Evolutionary conservation across 1,140 invertebrate species (phyloP).

Genomic region (Diachasmimorpha longicaudata): DNA sequence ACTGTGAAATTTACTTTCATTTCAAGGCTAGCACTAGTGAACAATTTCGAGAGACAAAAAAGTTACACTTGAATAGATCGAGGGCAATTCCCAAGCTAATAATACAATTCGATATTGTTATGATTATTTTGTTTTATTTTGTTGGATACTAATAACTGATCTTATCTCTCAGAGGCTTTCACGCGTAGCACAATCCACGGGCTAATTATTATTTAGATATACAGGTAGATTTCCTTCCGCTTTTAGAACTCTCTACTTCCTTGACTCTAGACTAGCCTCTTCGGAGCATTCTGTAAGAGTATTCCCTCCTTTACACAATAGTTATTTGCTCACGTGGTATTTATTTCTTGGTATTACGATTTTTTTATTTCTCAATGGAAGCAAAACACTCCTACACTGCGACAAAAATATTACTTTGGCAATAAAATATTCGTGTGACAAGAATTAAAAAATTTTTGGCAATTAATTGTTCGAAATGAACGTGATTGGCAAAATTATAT

Average conservation of each 20-base stretch:
- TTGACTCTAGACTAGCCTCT: neutral
- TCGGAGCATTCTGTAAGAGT: neutral
- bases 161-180: conserved; percentile 43
- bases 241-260: conserved; percentile 39
- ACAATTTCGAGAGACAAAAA: neutral
- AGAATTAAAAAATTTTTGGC: too few relatives aligned
- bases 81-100: neutral
- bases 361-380: too few relatives aligned
- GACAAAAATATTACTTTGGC: too few relatives aligned
- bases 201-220: conserved; percentile 52
- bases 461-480: too few relatives aligned
- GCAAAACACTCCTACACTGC: too few relatives aligned
- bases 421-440: too few relatives aligned
- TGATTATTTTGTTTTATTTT: conserved; percentile 28
- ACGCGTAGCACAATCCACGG: conserved; percentile 37
- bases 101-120: neutral
- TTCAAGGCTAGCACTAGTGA: neutral
- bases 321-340: neutral
- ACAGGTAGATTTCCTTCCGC: conserved; percentile 49
- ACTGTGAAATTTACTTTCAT: conserved; percentile 10
- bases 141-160: conserved; percentile 40
- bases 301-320: neutral
- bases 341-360: too few relatives aligned
- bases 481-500: too few relatives aligned
- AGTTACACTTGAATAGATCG: neutral